Conservation (phyloP, 2,888 invertebrate genomes). For the Himalopsyche japonica region DNA sequence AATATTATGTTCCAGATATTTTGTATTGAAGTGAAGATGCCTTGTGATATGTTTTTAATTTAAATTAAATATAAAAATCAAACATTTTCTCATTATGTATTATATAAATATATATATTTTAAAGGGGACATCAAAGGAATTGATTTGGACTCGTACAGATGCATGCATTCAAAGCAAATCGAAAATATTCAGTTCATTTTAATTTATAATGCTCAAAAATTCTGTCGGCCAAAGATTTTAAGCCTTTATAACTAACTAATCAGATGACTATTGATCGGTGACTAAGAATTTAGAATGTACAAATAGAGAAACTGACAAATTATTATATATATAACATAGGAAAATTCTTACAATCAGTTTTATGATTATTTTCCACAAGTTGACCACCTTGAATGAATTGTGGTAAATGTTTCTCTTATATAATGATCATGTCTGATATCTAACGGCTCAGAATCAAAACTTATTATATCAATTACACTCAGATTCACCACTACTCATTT, state of each 20-base stretch:
- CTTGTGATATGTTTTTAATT: slow-evolving; percentile 1
- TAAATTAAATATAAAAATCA: slow-evolving; percentile 1
- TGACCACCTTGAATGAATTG: too few relatives aligned
- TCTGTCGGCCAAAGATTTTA: too few relatives aligned
- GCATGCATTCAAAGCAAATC: too few relatives aligned
- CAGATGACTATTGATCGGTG: too few relatives aligned
- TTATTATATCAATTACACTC: too few relatives aligned
- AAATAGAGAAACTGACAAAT: background rate
- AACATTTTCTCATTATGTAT: slow-evolving; percentile 1
- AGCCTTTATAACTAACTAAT: too few relatives aligned
- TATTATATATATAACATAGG: background rate
- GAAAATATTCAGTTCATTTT: too few relatives aligned
- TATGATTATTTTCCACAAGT: background rate
- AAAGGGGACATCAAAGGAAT: background rate
- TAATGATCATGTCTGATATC: too few relatives aligned
- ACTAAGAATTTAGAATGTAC: background rate
- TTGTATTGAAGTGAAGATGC: background rate
- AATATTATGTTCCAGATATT: background rate
- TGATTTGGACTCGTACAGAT: background rate
- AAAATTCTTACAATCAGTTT: background rate
- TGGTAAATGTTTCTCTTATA: too few relatives aligned
- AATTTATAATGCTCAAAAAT: too few relatives aligned
- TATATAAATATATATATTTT: background rate
- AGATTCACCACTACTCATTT: too few relatives aligned
- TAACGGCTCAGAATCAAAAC: too few relatives aligned